A percentile compares a stretch with the other conserved stretches of the same genome.
phyloP scores from a whole-genome alignment of 2,113 vertebrate genomes.

The Pterocles gutturalis region DNA sequence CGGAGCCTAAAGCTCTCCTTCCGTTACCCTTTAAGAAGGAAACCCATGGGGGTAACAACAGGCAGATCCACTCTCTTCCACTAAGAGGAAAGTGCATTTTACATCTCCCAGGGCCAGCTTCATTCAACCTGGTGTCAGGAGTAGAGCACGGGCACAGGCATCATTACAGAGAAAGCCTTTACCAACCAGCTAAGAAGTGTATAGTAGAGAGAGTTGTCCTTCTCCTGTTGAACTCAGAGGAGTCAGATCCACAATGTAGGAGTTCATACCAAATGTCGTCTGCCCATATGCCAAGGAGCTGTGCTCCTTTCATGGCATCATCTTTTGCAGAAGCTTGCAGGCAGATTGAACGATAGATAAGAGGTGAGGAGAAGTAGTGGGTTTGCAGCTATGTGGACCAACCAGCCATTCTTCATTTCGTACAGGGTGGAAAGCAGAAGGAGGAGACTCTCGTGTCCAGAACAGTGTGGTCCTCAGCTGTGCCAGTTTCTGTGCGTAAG shows the following conservation, averaged over 20 bases:
- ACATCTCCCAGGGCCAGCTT: neutral
- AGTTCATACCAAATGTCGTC: neutral
- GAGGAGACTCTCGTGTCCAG: neutral
- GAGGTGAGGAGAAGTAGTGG: neutral
- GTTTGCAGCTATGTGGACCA: slow-evolving; percentile 18
- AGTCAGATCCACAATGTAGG: neutral
- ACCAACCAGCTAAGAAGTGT: neutral
- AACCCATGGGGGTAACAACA: neutral
- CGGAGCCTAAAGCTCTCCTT: neutral
- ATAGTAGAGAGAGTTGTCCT: neutral
- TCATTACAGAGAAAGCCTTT: neutral
- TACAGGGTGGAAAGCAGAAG: neutral
- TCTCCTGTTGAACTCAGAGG: neutral
- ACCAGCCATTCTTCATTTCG: slow-evolving; percentile 33
- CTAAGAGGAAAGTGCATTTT: neutral
- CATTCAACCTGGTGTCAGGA: neutral
- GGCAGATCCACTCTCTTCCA: neutral
- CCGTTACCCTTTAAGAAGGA: neutral
- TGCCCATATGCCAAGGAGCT: neutral
- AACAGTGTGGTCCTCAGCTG: neutral
- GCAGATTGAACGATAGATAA: neutral
- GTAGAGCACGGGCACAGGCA: neutral
- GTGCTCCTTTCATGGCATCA: neutral
- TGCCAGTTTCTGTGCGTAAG: neutral
- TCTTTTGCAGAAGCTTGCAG: neutral